phyloP scores from a whole-genome alignment of 2,113 vertebrate species.

The Alethe castanea region DNA sequence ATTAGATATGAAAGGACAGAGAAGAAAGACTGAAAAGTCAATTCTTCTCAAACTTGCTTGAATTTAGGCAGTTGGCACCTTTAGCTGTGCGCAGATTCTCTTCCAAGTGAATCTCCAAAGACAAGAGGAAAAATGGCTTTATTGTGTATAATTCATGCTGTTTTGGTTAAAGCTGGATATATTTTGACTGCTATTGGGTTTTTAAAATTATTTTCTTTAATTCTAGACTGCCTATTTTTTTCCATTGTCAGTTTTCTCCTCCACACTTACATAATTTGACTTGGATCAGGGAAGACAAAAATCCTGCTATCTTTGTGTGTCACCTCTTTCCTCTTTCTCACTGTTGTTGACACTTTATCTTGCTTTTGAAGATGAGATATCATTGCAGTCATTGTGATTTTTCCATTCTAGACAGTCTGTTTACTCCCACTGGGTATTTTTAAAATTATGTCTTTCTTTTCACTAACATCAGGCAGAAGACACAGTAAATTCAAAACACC shows the following conservation, averaged over 20 bases:
- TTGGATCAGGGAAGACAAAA: background rate
- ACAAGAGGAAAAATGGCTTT: background rate
- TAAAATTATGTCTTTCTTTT: background rate
- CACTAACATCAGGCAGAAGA: background rate
- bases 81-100: background rate
- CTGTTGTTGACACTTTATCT: background rate
- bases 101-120: background rate
- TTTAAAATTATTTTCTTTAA: background rate
- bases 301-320: background rate
- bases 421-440: background rate
- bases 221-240: background rate
- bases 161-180: background rate
- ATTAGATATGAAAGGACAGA: background rate
- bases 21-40: background rate
- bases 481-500: background rate
- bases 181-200: background rate
- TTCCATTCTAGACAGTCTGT: background rate
- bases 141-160: background rate
- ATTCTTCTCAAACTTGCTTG: background rate
- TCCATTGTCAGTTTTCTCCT: background rate
- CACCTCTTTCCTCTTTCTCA: background rate
- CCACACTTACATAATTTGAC: background rate
- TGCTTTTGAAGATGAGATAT: background rate
- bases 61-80: background rate
- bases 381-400: background rate